Percentiles rank a stretch among this genome's conserved stretches.
Evolutionary conservation across 2,888 invertebrate genomes (phyloP).

Genomic region (Pheosia tremula): DNA sequence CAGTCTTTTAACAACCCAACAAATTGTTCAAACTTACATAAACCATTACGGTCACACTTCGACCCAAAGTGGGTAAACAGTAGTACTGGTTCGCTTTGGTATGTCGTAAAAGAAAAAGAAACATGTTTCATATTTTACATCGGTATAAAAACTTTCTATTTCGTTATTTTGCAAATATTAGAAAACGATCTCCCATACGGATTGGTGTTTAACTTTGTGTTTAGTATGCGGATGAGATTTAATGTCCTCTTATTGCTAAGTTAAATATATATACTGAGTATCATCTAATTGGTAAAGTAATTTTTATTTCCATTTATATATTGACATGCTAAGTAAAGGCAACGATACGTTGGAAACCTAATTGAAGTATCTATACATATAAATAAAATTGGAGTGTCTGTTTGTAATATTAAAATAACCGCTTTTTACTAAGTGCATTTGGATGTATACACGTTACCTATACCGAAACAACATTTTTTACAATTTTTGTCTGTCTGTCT

Average conservation of each 20-base stretch:
- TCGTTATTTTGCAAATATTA: constrained; percentile 26
- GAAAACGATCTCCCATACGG: constrained; percentile 6
- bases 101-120: constrained; percentile 7
- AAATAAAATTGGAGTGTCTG: no score
- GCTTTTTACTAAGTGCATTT: no score
- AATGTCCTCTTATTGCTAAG: not conserved
- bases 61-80: constrained; percentile 1
- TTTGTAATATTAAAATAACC: no score
- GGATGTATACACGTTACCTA: no score
- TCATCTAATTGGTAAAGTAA: no score
- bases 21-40: not conserved
- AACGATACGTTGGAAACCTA: no score
- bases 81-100: not conserved
- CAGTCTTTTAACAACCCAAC: not conserved
- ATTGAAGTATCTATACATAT: no score
- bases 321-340: no score
- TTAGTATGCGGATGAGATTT: not conserved
- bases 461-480: no score
- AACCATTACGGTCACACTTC: constrained; percentile 7
- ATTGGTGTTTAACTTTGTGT: not conserved
- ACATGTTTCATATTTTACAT: constrained; percentile 12
- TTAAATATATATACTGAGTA: no score
- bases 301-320: no score
- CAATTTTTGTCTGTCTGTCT: no score
- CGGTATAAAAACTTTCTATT: constrained; percentile 25